A percentile compares a stretch with the other conserved stretches of the same genome.
phyloP scores from a whole-genome alignment of 2,113 vertebrate species.

The Lophochroa leadbeateri region DNA sequence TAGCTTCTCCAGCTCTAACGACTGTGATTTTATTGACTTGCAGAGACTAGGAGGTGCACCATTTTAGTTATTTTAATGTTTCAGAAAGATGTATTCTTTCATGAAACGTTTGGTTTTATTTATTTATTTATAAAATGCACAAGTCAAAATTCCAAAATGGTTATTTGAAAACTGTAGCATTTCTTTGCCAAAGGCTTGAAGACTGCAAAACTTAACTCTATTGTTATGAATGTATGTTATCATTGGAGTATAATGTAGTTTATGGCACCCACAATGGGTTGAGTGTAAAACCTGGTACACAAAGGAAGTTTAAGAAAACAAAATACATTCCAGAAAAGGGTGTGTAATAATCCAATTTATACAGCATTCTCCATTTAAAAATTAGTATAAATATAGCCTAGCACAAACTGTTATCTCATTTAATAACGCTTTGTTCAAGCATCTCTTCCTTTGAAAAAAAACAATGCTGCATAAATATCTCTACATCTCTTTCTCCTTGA shows the following conservation, averaged over 20 bases:
- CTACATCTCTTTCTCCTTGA: neutral
- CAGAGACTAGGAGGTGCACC: neutral
- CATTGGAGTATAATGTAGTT: neutral
- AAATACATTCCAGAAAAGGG: neutral
- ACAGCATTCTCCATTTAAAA: neutral
- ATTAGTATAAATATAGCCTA: neutral
- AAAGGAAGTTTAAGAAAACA: neutral
- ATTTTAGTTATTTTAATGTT: neutral
- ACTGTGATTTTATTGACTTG: neutral
- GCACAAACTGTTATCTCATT: neutral
- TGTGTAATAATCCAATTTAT: neutral
- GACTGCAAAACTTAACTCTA: neutral
- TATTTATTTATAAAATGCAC: neutral
- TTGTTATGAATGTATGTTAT: neutral
- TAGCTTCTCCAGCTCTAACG: neutral
- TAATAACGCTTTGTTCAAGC: neutral
- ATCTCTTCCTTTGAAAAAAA: neutral
- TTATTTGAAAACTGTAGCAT: neutral
- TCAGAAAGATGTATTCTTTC: neutral
- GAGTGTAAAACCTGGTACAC: neutral
- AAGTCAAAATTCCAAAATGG: neutral
- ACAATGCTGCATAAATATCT: neutral
- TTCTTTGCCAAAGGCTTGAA: neutral
- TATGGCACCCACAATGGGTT: neutral
- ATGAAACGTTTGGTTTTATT: accelerated